Conservation (phyloP, 2,888 invertebrate species). For the Geophilus truncorum region DNA sequence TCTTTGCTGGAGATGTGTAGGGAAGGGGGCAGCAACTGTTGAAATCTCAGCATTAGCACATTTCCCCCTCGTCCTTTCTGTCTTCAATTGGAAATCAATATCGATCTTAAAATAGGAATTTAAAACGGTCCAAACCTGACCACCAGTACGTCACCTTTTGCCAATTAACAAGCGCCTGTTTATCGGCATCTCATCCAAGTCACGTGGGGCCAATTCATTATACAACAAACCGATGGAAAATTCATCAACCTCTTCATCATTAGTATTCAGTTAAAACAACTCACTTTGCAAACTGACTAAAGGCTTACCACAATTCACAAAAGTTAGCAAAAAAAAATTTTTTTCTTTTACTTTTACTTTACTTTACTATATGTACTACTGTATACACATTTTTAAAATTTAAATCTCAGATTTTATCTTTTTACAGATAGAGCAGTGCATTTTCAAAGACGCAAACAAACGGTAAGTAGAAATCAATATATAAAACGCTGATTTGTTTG, state of each 20-base stretch:
- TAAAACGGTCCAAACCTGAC: background rate
- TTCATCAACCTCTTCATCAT: too few species aligned
- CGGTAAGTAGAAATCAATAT: background rate
- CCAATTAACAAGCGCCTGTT: background rate
- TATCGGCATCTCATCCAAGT: background rate
- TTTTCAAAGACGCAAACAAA: background rate
- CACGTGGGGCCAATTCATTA: background rate
- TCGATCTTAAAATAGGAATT: constrained; percentile 1
- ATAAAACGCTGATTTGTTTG: background rate
- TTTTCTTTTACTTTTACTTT: too few species aligned
- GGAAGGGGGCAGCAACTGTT: constrained; percentile 6
- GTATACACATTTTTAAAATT: too few species aligned
- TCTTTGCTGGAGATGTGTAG: too few species aligned
- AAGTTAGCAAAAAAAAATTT: too few species aligned
- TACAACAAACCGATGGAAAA: background rate
- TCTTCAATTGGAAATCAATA: constrained; percentile 2
- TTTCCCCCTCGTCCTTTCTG: background rate
- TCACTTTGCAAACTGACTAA: background rate
- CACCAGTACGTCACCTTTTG: background rate
- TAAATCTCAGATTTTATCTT: too few species aligned
- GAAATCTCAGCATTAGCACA: constrained; percentile 12
- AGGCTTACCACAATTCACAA: too few species aligned
- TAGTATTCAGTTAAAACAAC: background rate
- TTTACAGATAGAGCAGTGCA: background rate
- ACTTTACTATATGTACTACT: too few species aligned